Evolutionary conservation across 2,797 vertebrate genomes (phyloP).

Genomic region (Anguilla obscura): DNA sequence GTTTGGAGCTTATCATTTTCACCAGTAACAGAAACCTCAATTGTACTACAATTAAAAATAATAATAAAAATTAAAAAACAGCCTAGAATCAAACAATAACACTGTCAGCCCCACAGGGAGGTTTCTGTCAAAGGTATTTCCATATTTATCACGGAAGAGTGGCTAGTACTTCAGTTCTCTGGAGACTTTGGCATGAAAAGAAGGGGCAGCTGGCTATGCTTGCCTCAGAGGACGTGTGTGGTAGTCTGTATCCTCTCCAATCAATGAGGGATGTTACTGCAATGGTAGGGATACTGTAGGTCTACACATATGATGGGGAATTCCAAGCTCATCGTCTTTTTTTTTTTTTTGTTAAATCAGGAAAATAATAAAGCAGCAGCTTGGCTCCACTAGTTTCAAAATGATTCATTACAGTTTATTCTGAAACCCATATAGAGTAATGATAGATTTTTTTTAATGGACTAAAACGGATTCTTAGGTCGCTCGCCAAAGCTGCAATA

Average conservation of each 20-base stretch:
- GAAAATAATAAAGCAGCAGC: background rate
- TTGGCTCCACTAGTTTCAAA: background rate
- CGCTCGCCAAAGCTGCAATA: background rate
- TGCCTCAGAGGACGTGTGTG: background rate
- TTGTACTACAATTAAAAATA: no score
- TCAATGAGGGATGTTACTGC: background rate
- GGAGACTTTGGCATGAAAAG: background rate
- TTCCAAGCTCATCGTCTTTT: background rate
- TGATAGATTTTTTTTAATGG: background rate
- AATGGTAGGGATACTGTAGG: background rate
- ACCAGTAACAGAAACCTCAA: no score
- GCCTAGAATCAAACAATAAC: no score
- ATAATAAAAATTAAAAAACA: no score
- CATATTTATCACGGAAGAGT: background rate
- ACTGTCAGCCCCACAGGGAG: no score
- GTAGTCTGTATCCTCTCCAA: background rate
- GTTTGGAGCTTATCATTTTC: no score
- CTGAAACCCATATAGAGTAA: background rate
- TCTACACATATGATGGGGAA: background rate
- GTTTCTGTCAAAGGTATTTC: no score
- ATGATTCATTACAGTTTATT: background rate
- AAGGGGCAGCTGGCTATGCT: background rate
- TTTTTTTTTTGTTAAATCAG: background rate
- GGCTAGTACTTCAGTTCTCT: background rate
- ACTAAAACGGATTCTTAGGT: background rate